Base-by-base conservation (phyloP, 2,113 vertebrate genomes). In the Junco hyemalis region DNA sequence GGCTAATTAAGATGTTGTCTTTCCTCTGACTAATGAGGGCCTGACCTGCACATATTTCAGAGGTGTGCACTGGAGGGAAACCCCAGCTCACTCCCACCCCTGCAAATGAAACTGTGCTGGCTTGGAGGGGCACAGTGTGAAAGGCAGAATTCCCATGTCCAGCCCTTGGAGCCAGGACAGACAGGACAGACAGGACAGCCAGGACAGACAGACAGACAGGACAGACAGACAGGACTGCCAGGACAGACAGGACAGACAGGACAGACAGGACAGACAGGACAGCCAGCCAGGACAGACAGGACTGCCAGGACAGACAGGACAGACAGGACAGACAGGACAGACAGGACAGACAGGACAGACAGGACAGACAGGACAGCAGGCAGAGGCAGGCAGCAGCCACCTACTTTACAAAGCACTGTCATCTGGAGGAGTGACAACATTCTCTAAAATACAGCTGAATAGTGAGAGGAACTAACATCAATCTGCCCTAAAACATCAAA, bases 1-100 rank as follows among this genome's bases (percentile, higher is more conserved):
- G 69, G 77, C 47, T 90, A 94, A 94, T 85, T 90, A 90, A 78
- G 82, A 68, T 54, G 50, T 44, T 72, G 51, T 50, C 45, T 77
- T 81, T 60, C 64, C 47, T 81, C 64, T 79, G 51, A 24, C 69
- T 94, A 94, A 94, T 2, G 9, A 92, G 57, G 31, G 9, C 31
- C 69, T 84, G 63, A 71, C 53, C 53, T 42, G 44, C 51, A 66
- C n/a, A 33, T n/a, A 44, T 78, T 84, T 40, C 13, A 70, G 71
- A 86, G 61, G 23, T 73, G 76, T 81, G 65, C 33, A 26, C 3
- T 21, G 8, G 17, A 79, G 83, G 33, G 47, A 86, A 84, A 40
- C 31, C 70, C 44, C 54, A 36, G 26, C 50, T 48, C 48, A 5
- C 36, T 88, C 40, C 83, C 15, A 13, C 1, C 4, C 81, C 78